Base-by-base conservation (phyloP, 1,140 invertebrate genomes). In the Metopolophium dirhodum region DNA sequence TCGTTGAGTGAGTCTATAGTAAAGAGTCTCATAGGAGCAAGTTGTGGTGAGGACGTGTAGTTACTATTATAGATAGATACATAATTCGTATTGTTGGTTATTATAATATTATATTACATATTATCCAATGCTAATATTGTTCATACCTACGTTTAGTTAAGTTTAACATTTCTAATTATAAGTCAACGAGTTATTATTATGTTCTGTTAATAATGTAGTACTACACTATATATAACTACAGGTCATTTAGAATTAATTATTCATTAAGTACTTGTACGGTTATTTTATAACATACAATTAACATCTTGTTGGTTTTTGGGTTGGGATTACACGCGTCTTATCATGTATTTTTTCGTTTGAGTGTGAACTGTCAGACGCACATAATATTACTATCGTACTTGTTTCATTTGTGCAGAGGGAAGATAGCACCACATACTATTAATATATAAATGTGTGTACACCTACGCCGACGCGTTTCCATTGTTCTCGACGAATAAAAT, bases 401-500 rank as follows among this genome's bases (percentile, higher is more conserved):
- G 37, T 85, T 85, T 85, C 37, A 41, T 85, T 85, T 37, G 6
- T 37, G 7, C 61, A 18, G 14, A 85, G 37, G 83, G 22, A 41
- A 85, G 83, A 85, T 41, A 41, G 83, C 4, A 77, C 61, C 30
- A 18, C n/a, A 41, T 37, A 23, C 4, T 37, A 82, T 9, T 51
- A 26, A 41, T 23, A 83, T 83, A 83, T 41, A 41, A 37, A 83
- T 23, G 35, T 23, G 22, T 35, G 45, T 85, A 45, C 14, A 87
- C 47, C 26, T 49, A 41, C 91, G 77, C 91, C 91, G 20, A 51
- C 47, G 68, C 91, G 49, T 92, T 85, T 18, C 91, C 23, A 92
- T 92, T 92, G 91, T 92, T 92, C n/a, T 47, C 77, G 49, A 85
- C 77, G 47, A 51, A 83, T 85, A 92, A 54, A 85, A 92, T 54